Percentiles rank a stretch among this genome's conserved stretches.
These are phyloP conservation scores for Zophobas morio DNA, from an alignment of 1,140 invertebrate species.

Conservation along the genomic window DNA sequence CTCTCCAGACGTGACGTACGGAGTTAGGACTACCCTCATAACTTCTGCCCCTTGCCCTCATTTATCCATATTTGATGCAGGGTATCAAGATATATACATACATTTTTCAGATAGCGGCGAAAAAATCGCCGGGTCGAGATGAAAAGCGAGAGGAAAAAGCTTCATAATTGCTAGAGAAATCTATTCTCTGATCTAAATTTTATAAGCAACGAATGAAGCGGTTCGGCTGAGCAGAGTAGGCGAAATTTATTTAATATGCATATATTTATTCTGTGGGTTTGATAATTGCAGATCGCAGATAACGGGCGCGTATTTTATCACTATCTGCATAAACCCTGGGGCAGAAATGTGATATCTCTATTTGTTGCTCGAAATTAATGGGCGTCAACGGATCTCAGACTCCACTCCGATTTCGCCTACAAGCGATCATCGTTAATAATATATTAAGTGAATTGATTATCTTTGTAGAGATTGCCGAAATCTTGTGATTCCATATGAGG, in stretches of 20 bases:
- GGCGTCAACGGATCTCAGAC: slow-evolving; percentile 43
- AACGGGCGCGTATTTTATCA: slow-evolving; percentile 38
- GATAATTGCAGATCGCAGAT: slow-evolving; percentile 46
- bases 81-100: slow-evolving; percentile 42
- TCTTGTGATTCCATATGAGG: slow-evolving; percentile 2
- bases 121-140: slow-evolving; percentile 15
- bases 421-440: slow-evolving; percentile 39
- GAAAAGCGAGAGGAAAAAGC: slow-evolving; percentile 17
- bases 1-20: slow-evolving; percentile 55
- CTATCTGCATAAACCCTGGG: slow-evolving; percentile 43
- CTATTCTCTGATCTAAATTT: slow-evolving; percentile 22
- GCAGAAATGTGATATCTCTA: slow-evolving; percentile 47
- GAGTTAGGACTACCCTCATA: slow-evolving; percentile 57
- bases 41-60: slow-evolving; percentile 54
- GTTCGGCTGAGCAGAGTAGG: background rate
- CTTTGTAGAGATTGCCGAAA: slow-evolving; percentile 25
- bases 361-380: slow-evolving; percentile 49
- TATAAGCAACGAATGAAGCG: background rate
- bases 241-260: slow-evolving; percentile 39
- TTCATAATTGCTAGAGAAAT: slow-evolving; percentile 8
- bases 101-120: slow-evolving; percentile 27
- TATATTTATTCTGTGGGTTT: slow-evolving; percentile 44
- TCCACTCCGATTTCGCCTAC: slow-evolving; percentile 28
- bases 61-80: slow-evolving; percentile 61
- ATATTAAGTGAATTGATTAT: slow-evolving; percentile 43